Evolutionary conservation across 2,888 invertebrate genomes (phyloP).

Genomic region (Drosophila fulvimacula): DNA sequence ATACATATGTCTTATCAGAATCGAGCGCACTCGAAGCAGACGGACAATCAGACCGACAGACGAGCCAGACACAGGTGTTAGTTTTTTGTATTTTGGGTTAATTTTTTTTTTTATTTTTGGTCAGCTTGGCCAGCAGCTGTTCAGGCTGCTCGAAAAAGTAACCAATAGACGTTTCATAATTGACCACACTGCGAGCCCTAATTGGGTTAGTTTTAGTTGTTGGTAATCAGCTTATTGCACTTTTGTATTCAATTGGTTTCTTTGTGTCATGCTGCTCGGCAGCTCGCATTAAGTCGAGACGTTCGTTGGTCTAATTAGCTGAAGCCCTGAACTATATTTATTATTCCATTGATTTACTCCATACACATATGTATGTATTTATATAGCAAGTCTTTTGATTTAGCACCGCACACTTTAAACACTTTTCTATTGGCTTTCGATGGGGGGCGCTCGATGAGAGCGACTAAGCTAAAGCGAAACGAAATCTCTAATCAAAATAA

Average conservation of each 20-base stretch:
- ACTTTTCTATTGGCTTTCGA: slow-evolving; percentile 36
- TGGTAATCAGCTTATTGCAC: slow-evolving; percentile 60
- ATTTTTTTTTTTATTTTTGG: not conserved
- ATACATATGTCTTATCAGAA: slow-evolving; percentile 51
- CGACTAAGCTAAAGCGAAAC: slow-evolving; percentile 47
- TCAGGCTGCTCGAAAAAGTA: not conserved
- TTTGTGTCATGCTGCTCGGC: slow-evolving; percentile 44
- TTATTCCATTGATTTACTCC: slow-evolving; percentile 36
- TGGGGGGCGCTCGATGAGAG: slow-evolving; percentile 27
- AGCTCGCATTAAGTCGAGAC: slow-evolving; percentile 14
- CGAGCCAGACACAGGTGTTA: slow-evolving; percentile 20
- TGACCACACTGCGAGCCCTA: slow-evolving; percentile 7
- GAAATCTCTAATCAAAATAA: slow-evolving; percentile 63
- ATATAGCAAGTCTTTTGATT: slow-evolving; percentile 33
- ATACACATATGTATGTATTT: slow-evolving; percentile 14
- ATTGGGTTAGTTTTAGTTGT: slow-evolving; percentile 28
- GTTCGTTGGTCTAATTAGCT: slow-evolving; percentile 52
- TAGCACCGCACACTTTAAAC: slow-evolving; percentile 25
- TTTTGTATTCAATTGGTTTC: slow-evolving; percentile 42
- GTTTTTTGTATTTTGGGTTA: not conserved
- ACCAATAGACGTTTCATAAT: slow-evolving; percentile 4
- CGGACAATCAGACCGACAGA: slow-evolving; percentile 3
- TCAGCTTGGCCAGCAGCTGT: slow-evolving; percentile 5
- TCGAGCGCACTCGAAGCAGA: slow-evolving; percentile 10
- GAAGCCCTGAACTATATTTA: slow-evolving; percentile 62